These are phyloP conservation scores for Theocolax elegans DNA, from an alignment of 1,140 invertebrate species.

Conservation along the genomic window DNA sequence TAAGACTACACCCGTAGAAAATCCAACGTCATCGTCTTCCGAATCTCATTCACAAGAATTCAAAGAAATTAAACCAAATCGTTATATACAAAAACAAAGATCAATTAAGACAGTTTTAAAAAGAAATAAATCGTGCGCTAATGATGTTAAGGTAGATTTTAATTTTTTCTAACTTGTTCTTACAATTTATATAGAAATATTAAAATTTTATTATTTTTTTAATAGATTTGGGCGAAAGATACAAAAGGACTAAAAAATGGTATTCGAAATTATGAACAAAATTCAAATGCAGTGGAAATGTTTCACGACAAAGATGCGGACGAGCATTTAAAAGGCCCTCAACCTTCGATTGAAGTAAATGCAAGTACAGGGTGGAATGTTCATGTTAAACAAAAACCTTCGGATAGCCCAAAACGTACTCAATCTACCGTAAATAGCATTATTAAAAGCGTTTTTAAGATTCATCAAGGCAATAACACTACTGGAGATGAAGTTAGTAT, in stretches of 20 bases:
- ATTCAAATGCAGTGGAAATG: constrained; percentile 9
- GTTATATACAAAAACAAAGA: constrained; percentile 33
- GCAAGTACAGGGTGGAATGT: constrained; percentile 18
- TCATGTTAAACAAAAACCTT: constrained; percentile 36
- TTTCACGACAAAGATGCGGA: constrained; percentile 22
- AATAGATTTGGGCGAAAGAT: constrained; percentile 27
- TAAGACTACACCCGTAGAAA: constrained; percentile 22
- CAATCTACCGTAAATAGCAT: constrained; percentile 57
- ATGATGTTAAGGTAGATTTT: constrained; percentile 31
- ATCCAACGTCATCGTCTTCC: constrained; percentile 12
- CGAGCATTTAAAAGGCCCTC: constrained; percentile 21
- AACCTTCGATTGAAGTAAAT: constrained; percentile 1
- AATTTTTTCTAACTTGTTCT: background rate
- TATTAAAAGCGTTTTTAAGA: constrained; percentile 57
- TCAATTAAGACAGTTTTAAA: constrained; percentile 35
- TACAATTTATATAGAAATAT: background rate
- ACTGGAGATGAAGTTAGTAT: constrained; percentile 44
- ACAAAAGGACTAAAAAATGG: constrained; percentile 32
- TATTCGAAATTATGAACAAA: constrained; percentile 23
- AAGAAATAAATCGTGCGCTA: constrained; percentile 34
- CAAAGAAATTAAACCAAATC: constrained; percentile 24
- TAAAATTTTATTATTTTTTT: background rate
- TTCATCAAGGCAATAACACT: constrained; percentile 45
- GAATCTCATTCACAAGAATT: constrained; percentile 25
- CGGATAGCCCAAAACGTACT: constrained; percentile 52